Percentiles rank a stretch among this genome's conserved stretches.
Evolutionary conservation across 2,797 vertebrate species (phyloP).

Genomic region (Parauchenoglanis punctatus): DNA sequence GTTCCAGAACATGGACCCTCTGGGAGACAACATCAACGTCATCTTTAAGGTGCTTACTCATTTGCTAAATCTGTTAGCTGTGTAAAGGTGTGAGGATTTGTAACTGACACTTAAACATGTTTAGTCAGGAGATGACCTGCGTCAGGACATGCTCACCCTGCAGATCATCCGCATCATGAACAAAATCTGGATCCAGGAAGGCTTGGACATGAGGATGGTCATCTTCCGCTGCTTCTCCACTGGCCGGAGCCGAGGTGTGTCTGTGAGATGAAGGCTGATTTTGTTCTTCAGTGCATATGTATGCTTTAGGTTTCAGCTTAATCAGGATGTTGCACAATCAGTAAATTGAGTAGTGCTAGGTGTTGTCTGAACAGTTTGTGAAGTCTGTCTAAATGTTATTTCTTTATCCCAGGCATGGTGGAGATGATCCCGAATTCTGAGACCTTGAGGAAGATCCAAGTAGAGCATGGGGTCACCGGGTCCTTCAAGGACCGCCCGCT

Average conservation of each 20-base stretch:
- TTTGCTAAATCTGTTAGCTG: not conserved
- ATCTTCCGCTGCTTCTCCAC: slow-evolving; percentile 95
- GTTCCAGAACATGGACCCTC: slow-evolving; percentile 88
- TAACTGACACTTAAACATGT: not conserved
- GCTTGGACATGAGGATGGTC: slow-evolving; percentile 97
- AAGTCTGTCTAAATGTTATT: not conserved
- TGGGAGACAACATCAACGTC: slow-evolving; percentile 88
- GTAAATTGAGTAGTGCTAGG: not conserved
- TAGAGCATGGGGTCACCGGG: slow-evolving; percentile 93
- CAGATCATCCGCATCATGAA: slow-evolving; percentile 98
- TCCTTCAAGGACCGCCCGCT: slow-evolving; percentile 94
- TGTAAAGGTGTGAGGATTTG: not conserved
- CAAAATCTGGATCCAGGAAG: slow-evolving; percentile 98
- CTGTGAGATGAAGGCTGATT: not conserved
- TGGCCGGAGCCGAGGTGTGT: slow-evolving; percentile 84
- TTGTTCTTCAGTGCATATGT: not conserved
- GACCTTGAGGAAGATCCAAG: slow-evolving; percentile 95
- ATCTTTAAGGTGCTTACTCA: slow-evolving; percentile 87
- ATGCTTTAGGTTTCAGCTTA: not conserved
- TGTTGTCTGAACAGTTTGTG: not conserved
- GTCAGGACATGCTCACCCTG: slow-evolving; percentile 96
- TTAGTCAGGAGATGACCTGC: slow-evolving; percentile 92
- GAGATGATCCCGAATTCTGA: slow-evolving; percentile 96
- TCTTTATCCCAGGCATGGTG: slow-evolving; percentile 84
- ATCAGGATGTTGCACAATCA: not conserved